phyloP scores from a whole-genome alignment of 2,113 vertebrate genomes.

The Rostratula benghalensis region DNA sequence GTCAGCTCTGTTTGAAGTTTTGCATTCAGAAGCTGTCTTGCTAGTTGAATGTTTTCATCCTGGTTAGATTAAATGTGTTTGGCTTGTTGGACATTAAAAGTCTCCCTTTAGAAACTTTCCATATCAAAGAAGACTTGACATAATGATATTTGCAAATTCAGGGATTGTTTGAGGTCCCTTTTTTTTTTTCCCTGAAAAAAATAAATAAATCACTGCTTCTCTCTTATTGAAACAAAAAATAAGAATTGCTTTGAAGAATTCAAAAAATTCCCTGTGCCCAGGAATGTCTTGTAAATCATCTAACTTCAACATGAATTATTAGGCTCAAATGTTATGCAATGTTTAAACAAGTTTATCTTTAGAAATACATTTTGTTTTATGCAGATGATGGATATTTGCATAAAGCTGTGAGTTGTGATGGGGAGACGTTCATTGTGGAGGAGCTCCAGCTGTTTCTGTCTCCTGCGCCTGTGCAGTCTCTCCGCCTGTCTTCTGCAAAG shows the following conservation, averaged over 20 bases:
- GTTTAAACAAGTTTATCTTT: background rate
- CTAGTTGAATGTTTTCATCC: background rate
- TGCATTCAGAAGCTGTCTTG: background rate
- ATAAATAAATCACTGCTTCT: background rate
- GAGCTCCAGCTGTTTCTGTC: slow-evolving; percentile 75
- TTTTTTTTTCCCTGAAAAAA: background rate
- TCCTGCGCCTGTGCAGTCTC: slow-evolving; percentile 57
- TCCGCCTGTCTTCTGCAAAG: slow-evolving; percentile 74
- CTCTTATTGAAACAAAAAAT: background rate
- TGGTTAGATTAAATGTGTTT: background rate
- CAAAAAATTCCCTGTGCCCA: background rate
- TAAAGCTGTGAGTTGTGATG: slow-evolving; percentile 77
- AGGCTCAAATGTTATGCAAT: background rate
- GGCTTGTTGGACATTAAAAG: slow-evolving; percentile 3
- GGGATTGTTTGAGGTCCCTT: background rate
- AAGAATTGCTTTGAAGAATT: slow-evolving; percentile 7
- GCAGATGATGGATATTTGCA: slow-evolving; percentile 81
- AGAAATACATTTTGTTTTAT: slow-evolving; percentile 15
- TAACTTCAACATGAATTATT: background rate
- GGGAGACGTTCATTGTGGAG: slow-evolving; percentile 79
- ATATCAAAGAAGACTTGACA: background rate
- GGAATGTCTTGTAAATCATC: background rate
- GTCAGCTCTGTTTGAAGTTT: background rate
- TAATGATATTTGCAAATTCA: background rate
- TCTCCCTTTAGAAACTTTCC: background rate